These are phyloP conservation scores for Takifugu bimaculatus DNA, from an alignment of 2,113 vertebrate species.

Conservation along the genomic window DNA sequence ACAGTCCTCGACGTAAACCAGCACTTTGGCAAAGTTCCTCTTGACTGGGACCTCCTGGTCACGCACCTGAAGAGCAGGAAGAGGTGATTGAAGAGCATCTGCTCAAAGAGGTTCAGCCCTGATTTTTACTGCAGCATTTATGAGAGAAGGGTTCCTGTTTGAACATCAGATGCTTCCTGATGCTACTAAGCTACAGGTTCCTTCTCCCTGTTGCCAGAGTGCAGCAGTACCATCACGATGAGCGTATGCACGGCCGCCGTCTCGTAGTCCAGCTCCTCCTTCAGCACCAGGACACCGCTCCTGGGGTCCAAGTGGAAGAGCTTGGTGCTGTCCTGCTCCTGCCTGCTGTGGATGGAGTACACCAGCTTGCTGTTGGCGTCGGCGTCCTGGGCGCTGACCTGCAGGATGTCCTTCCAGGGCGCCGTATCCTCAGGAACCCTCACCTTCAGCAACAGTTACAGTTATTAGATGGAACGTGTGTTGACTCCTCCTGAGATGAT, in stretches of 20 bases:
- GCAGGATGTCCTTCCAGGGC: slow-evolving; percentile 83
- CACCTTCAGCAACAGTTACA: slow-evolving; percentile 40
- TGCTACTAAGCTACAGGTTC: no score
- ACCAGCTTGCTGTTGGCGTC: slow-evolving; percentile 86
- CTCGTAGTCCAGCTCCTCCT: slow-evolving; percentile 82
- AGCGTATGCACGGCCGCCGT: slow-evolving; percentile 79
- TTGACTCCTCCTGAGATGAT: neutral
- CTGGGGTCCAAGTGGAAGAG: slow-evolving; percentile 90
- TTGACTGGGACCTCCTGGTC: slow-evolving; percentile 94
- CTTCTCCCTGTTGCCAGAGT: neutral
- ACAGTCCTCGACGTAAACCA: slow-evolving; percentile 80
- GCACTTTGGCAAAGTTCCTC: slow-evolving; percentile 86
- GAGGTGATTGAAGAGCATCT: no score
- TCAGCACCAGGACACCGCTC: slow-evolving; percentile 80
- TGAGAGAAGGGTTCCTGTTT: no score
- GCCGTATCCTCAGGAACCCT: slow-evolving; percentile 84
- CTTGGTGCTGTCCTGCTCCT: slow-evolving; percentile 78
- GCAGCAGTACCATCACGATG: slow-evolving; percentile 83
- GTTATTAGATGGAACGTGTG: no score
- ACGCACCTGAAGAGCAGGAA: slow-evolving; percentile 76
- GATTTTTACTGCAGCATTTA: no score
- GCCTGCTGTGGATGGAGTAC: slow-evolving; percentile 86
- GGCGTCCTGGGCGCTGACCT: slow-evolving; percentile 81
- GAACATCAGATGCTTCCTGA: no score
- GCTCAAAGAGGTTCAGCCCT: no score